Base-by-base conservation (phyloP, 1,140 invertebrate genomes). In the Cheumatopsyche charites region DNA sequence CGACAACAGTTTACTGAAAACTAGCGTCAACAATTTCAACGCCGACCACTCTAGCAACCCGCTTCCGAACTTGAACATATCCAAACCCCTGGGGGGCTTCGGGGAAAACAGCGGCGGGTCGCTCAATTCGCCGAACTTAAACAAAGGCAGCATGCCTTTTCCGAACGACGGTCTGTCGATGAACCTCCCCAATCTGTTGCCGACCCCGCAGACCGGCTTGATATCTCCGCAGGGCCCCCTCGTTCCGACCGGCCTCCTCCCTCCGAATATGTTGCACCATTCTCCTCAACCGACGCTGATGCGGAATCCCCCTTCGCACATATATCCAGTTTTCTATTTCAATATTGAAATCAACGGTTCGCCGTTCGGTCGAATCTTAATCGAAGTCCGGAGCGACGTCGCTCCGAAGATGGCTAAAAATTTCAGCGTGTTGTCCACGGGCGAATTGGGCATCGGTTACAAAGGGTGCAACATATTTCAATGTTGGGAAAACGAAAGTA, bases 361-460 rank as follows among this genome's bases (percentile, higher is more conserved):
- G 17, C 86, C 87, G 0, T 86, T 88, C 68, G 93, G 93, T 0
- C 85, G 93, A 15, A 88, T 95, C 62, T 87, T 95, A 3, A 91
- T 95, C 73, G 92, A 97, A 84, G 89, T 95, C 7, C 88, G 92
- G 74, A 89, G 89, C 6, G 92, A 96, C 81, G 88, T 90, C 4
- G 94, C 94, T 1, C 95, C 95, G 2, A 94, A 91, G 78, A 97
- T 97, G 87, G 90, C 92, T 21, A 92, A 94, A 79, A 97, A 97
- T 81, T 97, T 97, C 81, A 87, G 89, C 71, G 86, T 90, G 0
- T 82, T 97, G 1, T 88, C 91, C 11, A 92, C 90, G 0, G 92
- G 93, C 1, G 92, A 94, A 76, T 86, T 89, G 19, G 92, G 92
- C 11, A 87, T 91, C 67, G 90, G 91, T 25, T 94, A 93, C 78